Conservation (phyloP, 2,113 vertebrate genomes). For the Corythornis cristatus region DNA sequence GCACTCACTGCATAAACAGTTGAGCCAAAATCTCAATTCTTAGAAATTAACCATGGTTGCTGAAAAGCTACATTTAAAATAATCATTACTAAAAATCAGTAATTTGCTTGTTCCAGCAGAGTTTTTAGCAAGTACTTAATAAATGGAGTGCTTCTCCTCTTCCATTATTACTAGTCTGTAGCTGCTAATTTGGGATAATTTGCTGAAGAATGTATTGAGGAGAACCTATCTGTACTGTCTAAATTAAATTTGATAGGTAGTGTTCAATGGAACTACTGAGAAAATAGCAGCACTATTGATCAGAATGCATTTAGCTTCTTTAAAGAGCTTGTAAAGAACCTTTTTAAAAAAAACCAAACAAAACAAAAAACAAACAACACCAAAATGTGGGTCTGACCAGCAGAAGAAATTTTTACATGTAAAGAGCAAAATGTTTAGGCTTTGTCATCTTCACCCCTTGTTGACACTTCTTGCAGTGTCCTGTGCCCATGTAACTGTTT, state of each 20-base stretch:
- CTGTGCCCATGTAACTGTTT: background rate
- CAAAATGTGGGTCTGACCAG: background rate
- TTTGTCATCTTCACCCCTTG: background rate
- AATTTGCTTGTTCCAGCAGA: constrained; percentile 51
- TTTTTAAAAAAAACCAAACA: too few relatives aligned
- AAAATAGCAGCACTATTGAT: constrained; percentile 38
- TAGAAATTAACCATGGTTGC: constrained; percentile 15
- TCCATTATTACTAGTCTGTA: constrained; percentile 40
- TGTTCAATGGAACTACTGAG: constrained; percentile 40
- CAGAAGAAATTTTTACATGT: background rate
- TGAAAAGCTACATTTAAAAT: constrained; percentile 53
- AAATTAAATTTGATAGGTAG: constrained; percentile 46
- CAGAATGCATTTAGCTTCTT: background rate
- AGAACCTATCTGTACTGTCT: constrained; percentile 45
- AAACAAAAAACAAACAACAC: too few relatives aligned
- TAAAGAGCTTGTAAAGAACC: background rate
- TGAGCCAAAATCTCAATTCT: background rate
- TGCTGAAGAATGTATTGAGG: constrained; percentile 47
- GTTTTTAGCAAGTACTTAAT: constrained; percentile 64
- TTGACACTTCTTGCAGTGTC: background rate
- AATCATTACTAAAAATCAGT: constrained; percentile 48
- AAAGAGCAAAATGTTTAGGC: background rate
- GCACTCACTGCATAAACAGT: background rate
- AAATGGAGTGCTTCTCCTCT: constrained; percentile 45
- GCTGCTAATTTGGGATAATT: constrained; percentile 62